Evolutionary conservation across 2,113 vertebrate species (phyloP).

Genomic region (Muscicapa adusta): DNA sequence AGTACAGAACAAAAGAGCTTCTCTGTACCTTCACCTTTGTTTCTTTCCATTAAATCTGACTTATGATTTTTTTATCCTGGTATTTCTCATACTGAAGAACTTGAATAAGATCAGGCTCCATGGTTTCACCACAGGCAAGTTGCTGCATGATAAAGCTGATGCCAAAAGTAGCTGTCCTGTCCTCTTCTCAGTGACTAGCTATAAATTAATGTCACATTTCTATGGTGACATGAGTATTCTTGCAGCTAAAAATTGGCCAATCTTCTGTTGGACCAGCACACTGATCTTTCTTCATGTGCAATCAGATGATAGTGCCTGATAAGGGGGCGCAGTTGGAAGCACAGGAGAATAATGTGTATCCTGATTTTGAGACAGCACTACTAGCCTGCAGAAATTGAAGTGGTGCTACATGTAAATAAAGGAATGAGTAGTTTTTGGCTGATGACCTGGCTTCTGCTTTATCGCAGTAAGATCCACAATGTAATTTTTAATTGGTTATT

Average conservation of each 20-base stretch:
- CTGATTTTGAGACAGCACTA: neutral
- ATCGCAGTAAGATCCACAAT: neutral
- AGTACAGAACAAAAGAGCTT: neutral
- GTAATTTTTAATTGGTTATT: neutral
- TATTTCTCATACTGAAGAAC: neutral
- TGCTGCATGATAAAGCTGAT: neutral
- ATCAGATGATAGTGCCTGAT: neutral
- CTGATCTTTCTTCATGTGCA: neutral
- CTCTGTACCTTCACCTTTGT: neutral
- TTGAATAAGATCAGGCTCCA: neutral
- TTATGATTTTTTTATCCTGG: neutral
- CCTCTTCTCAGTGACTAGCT: neutral
- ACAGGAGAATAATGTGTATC: neutral
- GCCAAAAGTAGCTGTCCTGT: neutral
- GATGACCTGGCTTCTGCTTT: neutral
- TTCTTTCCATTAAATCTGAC: neutral
- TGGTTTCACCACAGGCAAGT: neutral
- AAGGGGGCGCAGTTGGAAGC: neutral
- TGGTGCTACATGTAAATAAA: neutral
- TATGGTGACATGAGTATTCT: neutral
- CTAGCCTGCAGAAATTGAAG: neutral
- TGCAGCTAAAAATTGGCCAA: neutral
- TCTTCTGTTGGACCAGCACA: neutral
- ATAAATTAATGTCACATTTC: neutral
- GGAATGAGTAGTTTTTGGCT: neutral